Percentiles rank a stretch among this genome's conserved stretches.
phyloP scores from a whole-genome alignment of 2,113 vertebrate species.

The Chlamydotis undulata region DNA sequence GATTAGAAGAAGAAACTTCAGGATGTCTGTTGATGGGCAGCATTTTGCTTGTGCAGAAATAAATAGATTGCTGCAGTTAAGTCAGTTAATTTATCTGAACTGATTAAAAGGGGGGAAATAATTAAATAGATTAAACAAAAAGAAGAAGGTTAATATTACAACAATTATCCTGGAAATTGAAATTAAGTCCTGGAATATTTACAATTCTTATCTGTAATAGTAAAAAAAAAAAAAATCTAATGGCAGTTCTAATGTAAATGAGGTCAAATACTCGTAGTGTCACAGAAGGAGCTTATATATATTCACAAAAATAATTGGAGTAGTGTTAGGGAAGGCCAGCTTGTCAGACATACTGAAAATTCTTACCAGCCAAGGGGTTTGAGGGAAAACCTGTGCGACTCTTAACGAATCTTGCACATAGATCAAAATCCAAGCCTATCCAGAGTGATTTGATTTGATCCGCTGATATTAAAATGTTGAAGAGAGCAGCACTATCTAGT shows the following conservation, averaged over 20 bases:
- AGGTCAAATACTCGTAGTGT: slow-evolving; percentile 17
- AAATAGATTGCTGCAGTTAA: background rate
- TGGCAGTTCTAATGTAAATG: slow-evolving; percentile 10
- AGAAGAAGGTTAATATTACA: background rate
- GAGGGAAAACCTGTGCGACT: background rate
- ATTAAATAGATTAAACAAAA: background rate
- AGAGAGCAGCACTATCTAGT: background rate
- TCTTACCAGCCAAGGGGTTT: slow-evolving; percentile 18
- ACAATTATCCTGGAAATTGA: slow-evolving; percentile 11
- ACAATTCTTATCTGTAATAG: background rate
- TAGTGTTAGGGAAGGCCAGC: slow-evolving; percentile 9
- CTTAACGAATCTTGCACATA: background rate
- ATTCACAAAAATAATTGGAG: slow-evolving; percentile 51
- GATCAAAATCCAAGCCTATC: slow-evolving; percentile 44
- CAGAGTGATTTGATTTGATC: slow-evolving; percentile 57
- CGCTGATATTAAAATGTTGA: slow-evolving; percentile 36
- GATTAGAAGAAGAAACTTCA: background rate
- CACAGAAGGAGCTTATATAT: slow-evolving; percentile 10
- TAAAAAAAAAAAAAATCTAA: background rate
- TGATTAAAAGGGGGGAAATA: slow-evolving; percentile 20
- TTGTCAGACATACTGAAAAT: slow-evolving; percentile 23
- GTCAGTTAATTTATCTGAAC: slow-evolving; percentile 15
- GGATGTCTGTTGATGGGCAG: background rate
- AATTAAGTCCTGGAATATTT: slow-evolving; percentile 2
- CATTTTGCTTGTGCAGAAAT: background rate